Evolutionary conservation across 2,113 vertebrate genomes (phyloP).

Genomic region (Centropus unirufus): DNA sequence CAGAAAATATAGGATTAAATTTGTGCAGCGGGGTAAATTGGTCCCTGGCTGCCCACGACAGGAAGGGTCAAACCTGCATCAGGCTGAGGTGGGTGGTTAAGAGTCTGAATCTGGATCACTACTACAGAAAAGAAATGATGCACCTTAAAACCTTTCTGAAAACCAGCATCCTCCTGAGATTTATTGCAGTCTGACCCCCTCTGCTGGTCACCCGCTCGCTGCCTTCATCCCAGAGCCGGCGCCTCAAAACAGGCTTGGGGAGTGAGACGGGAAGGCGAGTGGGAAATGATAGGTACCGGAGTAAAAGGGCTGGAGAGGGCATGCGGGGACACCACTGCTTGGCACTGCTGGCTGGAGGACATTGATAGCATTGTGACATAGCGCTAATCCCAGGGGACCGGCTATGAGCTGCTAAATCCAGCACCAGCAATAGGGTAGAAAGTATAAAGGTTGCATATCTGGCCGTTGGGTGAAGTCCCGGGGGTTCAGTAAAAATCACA

Average conservation of each 20-base stretch:
- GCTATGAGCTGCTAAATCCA: not conserved
- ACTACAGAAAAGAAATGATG: not conserved
- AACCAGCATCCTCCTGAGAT: not conserved
- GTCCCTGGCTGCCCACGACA: not conserved
- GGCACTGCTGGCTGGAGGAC: not conserved
- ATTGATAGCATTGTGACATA: not conserved
- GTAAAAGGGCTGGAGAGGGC: not conserved
- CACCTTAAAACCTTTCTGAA: not conserved
- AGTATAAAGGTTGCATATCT: not conserved
- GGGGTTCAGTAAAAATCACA: constrained; percentile 80
- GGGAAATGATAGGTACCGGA: not conserved
- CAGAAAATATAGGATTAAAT: not conserved
- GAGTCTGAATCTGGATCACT: not conserved
- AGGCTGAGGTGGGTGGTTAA: not conserved
- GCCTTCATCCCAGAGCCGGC: not conserved
- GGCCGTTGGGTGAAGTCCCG: constrained; percentile 62
- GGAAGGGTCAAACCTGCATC: not conserved
- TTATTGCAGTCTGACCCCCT: constrained; percentile 21
- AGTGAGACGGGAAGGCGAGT: not conserved
- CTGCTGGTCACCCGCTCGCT: constrained; percentile 1
- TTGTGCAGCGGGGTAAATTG: not conserved
- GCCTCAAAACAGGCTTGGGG: accelerated
- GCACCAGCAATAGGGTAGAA: not conserved
- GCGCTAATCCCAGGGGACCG: not conserved
- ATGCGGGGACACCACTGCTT: accelerated